Base-by-base conservation (phyloP, 2,888 invertebrate genomes). In the Chrysolina haemoptera region DNA sequence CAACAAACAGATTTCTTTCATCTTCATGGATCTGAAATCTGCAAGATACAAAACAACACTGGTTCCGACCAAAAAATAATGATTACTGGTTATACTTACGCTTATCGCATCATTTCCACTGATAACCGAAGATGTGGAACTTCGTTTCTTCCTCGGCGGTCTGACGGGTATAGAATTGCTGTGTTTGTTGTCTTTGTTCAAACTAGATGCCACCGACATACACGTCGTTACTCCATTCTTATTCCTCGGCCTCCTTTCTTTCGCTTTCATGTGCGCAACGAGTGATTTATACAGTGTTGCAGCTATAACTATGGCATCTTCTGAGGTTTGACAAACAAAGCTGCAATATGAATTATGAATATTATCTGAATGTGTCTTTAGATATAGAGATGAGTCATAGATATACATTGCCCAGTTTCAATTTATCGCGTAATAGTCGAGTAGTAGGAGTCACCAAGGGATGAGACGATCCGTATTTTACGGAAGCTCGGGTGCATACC, bases 271-370 rank as follows among this genome's bases (percentile, higher is more conserved):
- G 84, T 94, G 94, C 75, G 95, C 93, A 90, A 96, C 94, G 71
- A 97, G 90, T 46, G 95, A 95, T 88, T 96, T 95, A 89, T 97
- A 97, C 80, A 97, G 90, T 77, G 96, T 96, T 63, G 96, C 96
- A 14, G 97, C 97, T 82, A 97, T 95, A 0, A 96, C 95, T 50
- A 97, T 94, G 77, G 97, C 96, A 88, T 97, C 96, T 89, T 96
- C 96, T 43, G 96, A 94, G 83, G 94, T 94, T 87, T 94, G 94
- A 88, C 96, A 97, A 81, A 96, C 94, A 88, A 96, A 97, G 62
- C 85, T 85, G 70, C 5, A 43, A 62, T 46, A 50, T 16, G 4
- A 35, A 8, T 35, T 35, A 6, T 35, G 35, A 35, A 35, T 35
- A 27, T 35, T 35, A 35, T 35, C 35, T 0, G 8, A 0, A 35